Evolutionary conservation across 2,888 invertebrate genomes (phyloP).

Genomic region (Masnerella sp.): DNA sequence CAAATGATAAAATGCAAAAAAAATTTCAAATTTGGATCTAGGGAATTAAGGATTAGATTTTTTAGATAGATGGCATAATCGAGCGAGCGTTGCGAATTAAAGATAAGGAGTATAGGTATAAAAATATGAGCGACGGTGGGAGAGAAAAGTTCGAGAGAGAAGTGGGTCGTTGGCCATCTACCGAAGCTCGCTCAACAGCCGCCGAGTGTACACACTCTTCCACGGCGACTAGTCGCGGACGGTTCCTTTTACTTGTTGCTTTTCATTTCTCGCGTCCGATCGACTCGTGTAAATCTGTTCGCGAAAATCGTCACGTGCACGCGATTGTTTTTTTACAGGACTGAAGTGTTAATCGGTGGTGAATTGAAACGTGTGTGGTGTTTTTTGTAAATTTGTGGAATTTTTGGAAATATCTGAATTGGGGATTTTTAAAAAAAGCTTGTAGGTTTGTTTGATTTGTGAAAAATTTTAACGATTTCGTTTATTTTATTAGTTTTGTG

Average conservation of each 20-base stretch:
- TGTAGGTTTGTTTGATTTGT: too few relatives aligned
- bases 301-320: conserved; percentile 21
- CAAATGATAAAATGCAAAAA: too few relatives aligned
- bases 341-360: conserved; percentile 23
- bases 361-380: background rate
- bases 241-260: conserved; percentile 45
- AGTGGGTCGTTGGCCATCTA: conserved; percentile 76
- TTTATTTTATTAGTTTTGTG: too few relatives aligned
- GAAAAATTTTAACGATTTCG: too few relatives aligned
- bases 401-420: too few relatives aligned
- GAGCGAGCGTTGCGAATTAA: conserved; percentile 14
- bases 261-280: conserved; percentile 21
- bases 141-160: conserved; percentile 70
- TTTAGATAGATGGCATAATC: too few relatives aligned
- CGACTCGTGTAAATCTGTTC: conserved; percentile 4
- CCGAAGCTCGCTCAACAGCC: conserved; percentile 71
- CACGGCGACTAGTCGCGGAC: conserved; percentile 70
- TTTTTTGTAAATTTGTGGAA: too few relatives aligned
- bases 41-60: too few relatives aligned
- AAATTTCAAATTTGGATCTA: too few relatives aligned
- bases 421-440: too few relatives aligned
- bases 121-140: conserved; percentile 61
- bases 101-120: conserved; percentile 43
- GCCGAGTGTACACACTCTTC: conserved; percentile 71
- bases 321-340: background rate